Conservation (phyloP, 2,888 invertebrate species). For the Torymus aiolomorphi region DNA sequence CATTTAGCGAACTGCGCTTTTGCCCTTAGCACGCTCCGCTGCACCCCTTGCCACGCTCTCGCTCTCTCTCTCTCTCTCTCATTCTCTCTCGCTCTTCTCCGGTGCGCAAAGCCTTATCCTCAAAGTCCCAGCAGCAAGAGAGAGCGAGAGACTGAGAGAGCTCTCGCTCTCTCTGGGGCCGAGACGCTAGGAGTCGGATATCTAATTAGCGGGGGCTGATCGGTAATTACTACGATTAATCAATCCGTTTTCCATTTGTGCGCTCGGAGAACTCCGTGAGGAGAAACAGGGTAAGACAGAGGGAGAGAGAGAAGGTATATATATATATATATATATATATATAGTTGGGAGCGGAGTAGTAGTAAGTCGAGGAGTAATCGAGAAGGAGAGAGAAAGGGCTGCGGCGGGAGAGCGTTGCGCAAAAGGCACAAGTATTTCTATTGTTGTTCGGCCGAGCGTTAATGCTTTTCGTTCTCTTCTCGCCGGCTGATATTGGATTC, state of each 20-base stretch:
- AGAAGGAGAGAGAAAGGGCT: conserved; percentile 48
- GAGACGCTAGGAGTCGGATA: conserved; percentile 73
- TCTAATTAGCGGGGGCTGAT: conserved; percentile 77
- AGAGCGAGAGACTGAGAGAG: conserved; percentile 57
- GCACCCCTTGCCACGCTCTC: conserved; percentile 32
- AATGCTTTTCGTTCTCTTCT: conserved; percentile 44
- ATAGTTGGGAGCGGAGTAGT: background rate
- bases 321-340: background rate
- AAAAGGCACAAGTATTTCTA: conserved; percentile 59
- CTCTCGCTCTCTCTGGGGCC: conserved; percentile 68
- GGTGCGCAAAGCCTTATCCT: conserved; percentile 57
- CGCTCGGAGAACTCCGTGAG: conserved; percentile 25
- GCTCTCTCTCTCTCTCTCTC: background rate
- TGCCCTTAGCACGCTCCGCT: conserved; percentile 58
- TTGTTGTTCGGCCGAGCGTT: conserved; percentile 53
- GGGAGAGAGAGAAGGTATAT: background rate
- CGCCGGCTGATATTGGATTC: conserved; percentile 49
- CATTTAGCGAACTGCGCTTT: conserved; percentile 69
- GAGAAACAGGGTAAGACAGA: conserved; percentile 27
- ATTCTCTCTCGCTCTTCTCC: conserved; percentile 15
- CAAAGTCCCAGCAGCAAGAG: conserved; percentile 60
- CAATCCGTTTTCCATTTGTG: conserved; percentile 77
- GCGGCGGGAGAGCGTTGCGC: conserved; percentile 40
- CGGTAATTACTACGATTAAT: conserved; percentile 80
- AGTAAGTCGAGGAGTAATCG: conserved; percentile 51